Evolutionary conservation across 2,888 invertebrate species (phyloP).

Genomic region (Amphimallon solstitiale): DNA sequence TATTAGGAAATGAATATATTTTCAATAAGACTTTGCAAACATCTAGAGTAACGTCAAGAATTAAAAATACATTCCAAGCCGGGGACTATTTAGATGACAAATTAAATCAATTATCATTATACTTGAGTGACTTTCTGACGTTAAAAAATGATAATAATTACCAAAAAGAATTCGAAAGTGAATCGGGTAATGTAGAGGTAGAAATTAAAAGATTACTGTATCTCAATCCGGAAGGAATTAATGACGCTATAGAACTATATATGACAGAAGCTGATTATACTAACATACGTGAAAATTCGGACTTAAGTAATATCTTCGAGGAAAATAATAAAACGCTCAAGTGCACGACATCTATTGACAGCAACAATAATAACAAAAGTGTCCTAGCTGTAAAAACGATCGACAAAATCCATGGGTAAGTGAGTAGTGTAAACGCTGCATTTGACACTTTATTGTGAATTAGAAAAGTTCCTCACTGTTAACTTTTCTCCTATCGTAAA

Average conservation of each 20-base stretch:
- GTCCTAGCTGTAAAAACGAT: background rate
- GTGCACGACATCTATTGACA: background rate
- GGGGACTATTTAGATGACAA: background rate
- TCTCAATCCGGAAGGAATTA: slow-evolving; percentile 19
- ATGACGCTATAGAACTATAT: background rate
- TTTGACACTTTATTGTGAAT: too few relatives aligned
- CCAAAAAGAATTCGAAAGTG: background rate
- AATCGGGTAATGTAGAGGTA: background rate
- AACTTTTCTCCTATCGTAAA: too few relatives aligned
- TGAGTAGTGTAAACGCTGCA: background rate
- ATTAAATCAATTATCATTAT: slow-evolving; percentile 24
- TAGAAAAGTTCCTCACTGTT: too few relatives aligned
- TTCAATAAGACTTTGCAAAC: too few relatives aligned
- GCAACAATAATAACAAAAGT: background rate
- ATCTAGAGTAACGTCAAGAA: background rate
- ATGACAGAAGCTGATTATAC: background rate
- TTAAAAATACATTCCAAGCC: background rate
- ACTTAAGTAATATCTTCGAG: background rate
- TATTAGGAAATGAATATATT: background rate
- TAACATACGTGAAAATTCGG: background rate
- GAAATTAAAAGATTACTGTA: slow-evolving; percentile 29
- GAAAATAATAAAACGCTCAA: background rate
- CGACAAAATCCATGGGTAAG: background rate
- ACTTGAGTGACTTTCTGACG: slow-evolving; percentile 24
- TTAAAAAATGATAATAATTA: background rate